A percentile compares a stretch with the other conserved stretches of the same genome.
phyloP scores from a whole-genome alignment of 2,113 vertebrate genomes.

The Syrrhaptes paradoxus region DNA sequence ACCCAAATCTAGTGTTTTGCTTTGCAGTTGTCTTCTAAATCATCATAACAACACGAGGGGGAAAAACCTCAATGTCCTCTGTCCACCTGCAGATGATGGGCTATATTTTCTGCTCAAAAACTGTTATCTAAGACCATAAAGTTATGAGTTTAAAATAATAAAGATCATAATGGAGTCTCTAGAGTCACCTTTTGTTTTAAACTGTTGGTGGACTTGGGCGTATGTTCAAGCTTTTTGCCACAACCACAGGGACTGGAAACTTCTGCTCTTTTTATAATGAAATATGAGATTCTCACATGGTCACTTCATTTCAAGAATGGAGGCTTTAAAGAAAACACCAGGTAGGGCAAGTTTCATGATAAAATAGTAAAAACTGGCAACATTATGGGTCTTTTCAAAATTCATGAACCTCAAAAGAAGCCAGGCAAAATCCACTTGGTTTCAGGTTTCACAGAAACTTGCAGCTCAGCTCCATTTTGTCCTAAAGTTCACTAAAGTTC shows the following conservation, averaged over 20 bases:
- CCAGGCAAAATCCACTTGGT: background rate
- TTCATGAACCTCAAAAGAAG: slow-evolving; percentile 28
- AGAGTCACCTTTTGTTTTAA: background rate
- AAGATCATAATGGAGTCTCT: background rate
- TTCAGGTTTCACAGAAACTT: slow-evolving; percentile 48
- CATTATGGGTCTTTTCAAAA: background rate
- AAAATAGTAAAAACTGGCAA: background rate
- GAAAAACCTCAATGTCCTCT: background rate
- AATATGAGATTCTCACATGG: background rate
- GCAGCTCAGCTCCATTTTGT: slow-evolving; percentile 17
- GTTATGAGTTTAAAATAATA: background rate
- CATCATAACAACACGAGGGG: background rate
- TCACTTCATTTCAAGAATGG: background rate
- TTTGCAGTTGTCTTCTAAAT: slow-evolving; percentile 49
- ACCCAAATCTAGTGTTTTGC: background rate
- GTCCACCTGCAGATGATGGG: background rate
- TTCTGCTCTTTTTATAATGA: background rate
- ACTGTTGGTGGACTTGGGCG: background rate
- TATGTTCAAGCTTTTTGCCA: background rate
- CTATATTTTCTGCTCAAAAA: background rate
- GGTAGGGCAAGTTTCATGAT: background rate
- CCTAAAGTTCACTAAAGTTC: slow-evolving; percentile 49
- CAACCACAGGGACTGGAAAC: background rate
- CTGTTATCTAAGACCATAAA: background rate
- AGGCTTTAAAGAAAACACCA: background rate